phyloP scores from a whole-genome alignment of 2,797 vertebrate species.

The Scarus forsteni region DNA sequence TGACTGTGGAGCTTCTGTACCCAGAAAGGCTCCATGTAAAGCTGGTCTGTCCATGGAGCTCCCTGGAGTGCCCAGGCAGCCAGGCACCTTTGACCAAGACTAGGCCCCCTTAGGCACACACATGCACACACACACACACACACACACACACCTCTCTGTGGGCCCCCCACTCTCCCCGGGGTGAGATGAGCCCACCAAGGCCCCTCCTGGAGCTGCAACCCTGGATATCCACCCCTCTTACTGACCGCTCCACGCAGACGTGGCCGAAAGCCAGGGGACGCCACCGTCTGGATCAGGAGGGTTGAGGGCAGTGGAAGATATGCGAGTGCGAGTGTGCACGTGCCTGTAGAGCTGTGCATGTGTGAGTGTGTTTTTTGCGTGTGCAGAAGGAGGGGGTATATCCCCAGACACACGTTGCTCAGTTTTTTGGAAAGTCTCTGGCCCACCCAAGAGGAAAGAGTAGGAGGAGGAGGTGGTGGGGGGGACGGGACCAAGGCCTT shows the following conservation, averaged over 20 bases:
- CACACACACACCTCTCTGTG: constrained; percentile 66
- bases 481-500: constrained; percentile 60
- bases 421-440: constrained; percentile 84
- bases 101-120: constrained; percentile 67
- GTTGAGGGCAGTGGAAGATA: constrained; percentile 58
- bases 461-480: constrained; percentile 74
- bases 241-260: constrained; percentile 68
- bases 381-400: constrained; percentile 59
- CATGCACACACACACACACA: constrained; percentile 43
- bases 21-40: constrained; percentile 71
- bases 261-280: constrained; percentile 77
- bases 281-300: constrained; percentile 67
- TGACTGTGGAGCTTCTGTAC: constrained; percentile 72
- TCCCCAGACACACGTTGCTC: constrained; percentile 84
- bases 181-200: constrained; percentile 77
- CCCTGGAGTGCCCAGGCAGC: constrained; percentile 75
- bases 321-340: constrained; percentile 55
- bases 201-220: constrained; percentile 69
- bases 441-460: constrained; percentile 85
- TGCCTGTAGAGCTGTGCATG: constrained; percentile 47
- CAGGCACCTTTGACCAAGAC: constrained; percentile 78
- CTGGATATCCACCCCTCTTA: constrained; percentile 68
- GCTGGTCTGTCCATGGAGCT: constrained; percentile 75
- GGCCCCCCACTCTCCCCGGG: constrained; percentile 67
- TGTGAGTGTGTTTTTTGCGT: constrained; percentile 48